Base-by-base conservation (phyloP, 1,140 invertebrate genomes). In the Danaus plexippus region DNA sequence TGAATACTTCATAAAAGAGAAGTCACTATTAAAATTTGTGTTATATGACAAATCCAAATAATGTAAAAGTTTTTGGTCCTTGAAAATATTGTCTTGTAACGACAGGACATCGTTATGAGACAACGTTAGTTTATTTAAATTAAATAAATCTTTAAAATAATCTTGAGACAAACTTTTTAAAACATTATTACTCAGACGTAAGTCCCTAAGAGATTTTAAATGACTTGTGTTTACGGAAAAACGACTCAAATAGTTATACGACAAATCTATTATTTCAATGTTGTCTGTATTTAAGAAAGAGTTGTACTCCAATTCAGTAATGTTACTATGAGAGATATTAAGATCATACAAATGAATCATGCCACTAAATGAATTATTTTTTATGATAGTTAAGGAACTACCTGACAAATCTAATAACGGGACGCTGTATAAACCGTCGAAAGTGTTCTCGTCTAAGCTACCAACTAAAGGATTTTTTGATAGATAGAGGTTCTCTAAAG, bases 171-270 rank as follows among this genome's bases (percentile, higher is more conserved):
- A 61, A 11, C 13, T 32, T 12, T 52, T 54, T 15, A 83, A 52
- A 9, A 58, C 2, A 59, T 83, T 83, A 54, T 80, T 74, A 49
- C 75, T 69, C 32, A 83, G 48, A 44, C 67, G 47, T 22, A 83
- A 45, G 6, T 44, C 59, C 9, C 46, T 56, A 43, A 83, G 47
- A 40, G 68, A 64, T 43, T 11, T 52, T 32, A 83, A 50, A 44
- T 74, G 54, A 11, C 65, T 70, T 9, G 52, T 53, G 52, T 80
- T 77, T 1, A 83, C 18, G 40, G 32, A 41, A 53, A 83, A 75
- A 9, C 10, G 11, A 54, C 45, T 64, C 4, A 78, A 44, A 59
- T 61, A 44, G 52, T 83, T 83, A 49, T 58, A 68, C 8, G 80
- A 83, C 42, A 80, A 54, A 68, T 83, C 80, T 9, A 83, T 57